Conservation (phyloP, 2,797 vertebrate genomes). For the Orientallactaga sibirica region DNA sequence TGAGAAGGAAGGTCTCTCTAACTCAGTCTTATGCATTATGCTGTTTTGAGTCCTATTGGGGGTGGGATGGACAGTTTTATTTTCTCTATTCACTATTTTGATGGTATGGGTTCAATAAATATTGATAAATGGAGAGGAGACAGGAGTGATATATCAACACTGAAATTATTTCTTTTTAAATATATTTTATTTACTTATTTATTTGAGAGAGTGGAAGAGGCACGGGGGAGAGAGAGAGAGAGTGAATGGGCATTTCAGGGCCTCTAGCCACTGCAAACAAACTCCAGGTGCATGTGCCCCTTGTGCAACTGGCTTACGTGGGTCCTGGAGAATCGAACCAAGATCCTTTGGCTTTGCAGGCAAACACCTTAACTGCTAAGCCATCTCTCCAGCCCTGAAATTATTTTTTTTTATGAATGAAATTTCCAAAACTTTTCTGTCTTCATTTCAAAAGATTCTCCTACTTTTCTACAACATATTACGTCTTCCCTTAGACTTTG, state of each 20-base stretch:
- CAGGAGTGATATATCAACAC: background rate
- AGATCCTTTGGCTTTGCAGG: too few relatives aligned
- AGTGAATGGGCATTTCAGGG: too few relatives aligned
- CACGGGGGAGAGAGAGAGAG: too few relatives aligned
- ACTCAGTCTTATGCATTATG: background rate
- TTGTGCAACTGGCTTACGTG: too few relatives aligned
- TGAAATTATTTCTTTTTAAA: background rate
- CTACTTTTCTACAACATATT: background rate
- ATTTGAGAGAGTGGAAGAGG: too few relatives aligned
- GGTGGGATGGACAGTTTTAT: background rate
- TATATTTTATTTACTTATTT: too few relatives aligned
- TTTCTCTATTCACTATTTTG: background rate
- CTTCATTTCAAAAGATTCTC: background rate
- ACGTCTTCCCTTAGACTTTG: background rate
- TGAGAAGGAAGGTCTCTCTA: background rate
- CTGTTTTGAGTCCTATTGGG: background rate
- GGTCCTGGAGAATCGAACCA: too few relatives aligned
- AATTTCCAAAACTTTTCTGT: background rate
- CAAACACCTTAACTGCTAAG: too few relatives aligned
- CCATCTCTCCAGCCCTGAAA: background rate
- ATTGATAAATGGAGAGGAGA: background rate
- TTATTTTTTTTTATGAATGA: slow-evolving; percentile 6
- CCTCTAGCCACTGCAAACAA: too few relatives aligned
- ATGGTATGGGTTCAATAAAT: background rate
- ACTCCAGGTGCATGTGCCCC: too few relatives aligned